Percentiles rank a stretch among this genome's conserved stretches.
phyloP scores from a whole-genome alignment of 2,888 invertebrate species.

The Orthosia cruda region DNA sequence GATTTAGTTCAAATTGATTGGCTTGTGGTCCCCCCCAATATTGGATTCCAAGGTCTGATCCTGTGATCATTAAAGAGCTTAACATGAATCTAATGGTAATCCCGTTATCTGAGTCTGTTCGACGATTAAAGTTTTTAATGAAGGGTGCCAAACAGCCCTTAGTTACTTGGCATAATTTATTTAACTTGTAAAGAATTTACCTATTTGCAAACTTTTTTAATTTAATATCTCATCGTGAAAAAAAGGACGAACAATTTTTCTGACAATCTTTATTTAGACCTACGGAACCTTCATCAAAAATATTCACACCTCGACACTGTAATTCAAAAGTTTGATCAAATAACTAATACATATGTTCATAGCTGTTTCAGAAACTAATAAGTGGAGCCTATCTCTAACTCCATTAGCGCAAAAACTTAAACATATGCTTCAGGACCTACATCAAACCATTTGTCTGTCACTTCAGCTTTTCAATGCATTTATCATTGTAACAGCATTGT shows the following conservation, averaged over 20 bases:
- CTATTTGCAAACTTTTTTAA: not conserved
- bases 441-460: slow-evolving; percentile 71
- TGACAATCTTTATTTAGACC: too few relatives aligned
- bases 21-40: slow-evolving; percentile 22
- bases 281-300: slow-evolving; percentile 6
- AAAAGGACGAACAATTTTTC: not conserved
- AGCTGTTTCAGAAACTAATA: not conserved
- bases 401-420: slow-evolving; percentile 47
- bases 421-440: slow-evolving; percentile 68
- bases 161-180: not conserved
- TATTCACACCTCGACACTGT: not conserved
- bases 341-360: slow-evolving; percentile 4
- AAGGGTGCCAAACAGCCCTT: not conserved
- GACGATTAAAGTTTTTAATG: slow-evolving; percentile 36
- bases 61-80: slow-evolving; percentile 47
- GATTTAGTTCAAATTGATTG: slow-evolving; percentile 34
- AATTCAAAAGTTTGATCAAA: slow-evolving; percentile 3
- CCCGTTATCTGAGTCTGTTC: slow-evolving; percentile 17
- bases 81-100: slow-evolving; percentile 43
- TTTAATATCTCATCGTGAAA: not conserved
- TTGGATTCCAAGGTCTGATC: slow-evolving; percentile 39
- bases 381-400: not conserved
- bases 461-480: slow-evolving; percentile 75
- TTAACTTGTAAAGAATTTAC: not conserved
- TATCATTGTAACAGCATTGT: slow-evolving; percentile 67